Base-by-base conservation (phyloP, 2,888 invertebrate genomes). In the Sympetrum striolatum region DNA sequence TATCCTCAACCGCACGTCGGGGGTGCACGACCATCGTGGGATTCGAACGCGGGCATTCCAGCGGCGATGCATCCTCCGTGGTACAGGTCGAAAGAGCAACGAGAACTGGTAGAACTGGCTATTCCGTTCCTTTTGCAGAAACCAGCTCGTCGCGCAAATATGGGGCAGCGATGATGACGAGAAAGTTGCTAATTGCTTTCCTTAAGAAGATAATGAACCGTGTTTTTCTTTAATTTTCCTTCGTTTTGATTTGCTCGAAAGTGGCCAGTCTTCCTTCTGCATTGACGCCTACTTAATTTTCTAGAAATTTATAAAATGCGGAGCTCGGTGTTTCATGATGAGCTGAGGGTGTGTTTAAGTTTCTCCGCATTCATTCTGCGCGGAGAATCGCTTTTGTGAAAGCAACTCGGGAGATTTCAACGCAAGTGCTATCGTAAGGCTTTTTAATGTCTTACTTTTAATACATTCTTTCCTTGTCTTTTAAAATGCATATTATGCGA, bases 11-110 rank as follows among this genome's bases (percentile, higher is more conserved):
- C 73, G 73, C 73, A 73, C 25, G 73, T 5, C 0, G 14, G 81
- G 44, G 81, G 81, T 81, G 10, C 48, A 81, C 81, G 81, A 81
- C 81, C 81, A 81, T 25, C 81, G 81, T 81, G 81, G 48, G 81
- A 81, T 81, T 81, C 81, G 81, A 81, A 81, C n/a, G n/a, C 48
- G n/a, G n/a, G 44, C 81, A 31, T 73, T 73, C 73, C 31, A 73
- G 73, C 31, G 73, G 73, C 14, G 31, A 31, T 73, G 31, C 73
- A 15, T 64, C 64, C 25, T 25, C 60, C 60, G 60, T n/a, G n/a
- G 60, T 60, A n/a, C 60, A 60, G n/a, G 60, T 64, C 73, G 73
- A 12, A 31, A 73, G 64, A n/a, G 64, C 25, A 64, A n/a, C 64
- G 73, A 25, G 31, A 73, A 73, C 73, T 73, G 73, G 73, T 73